Conservation (phyloP, 1,140 invertebrate species). For the Trichonephila clavipes region DNA sequence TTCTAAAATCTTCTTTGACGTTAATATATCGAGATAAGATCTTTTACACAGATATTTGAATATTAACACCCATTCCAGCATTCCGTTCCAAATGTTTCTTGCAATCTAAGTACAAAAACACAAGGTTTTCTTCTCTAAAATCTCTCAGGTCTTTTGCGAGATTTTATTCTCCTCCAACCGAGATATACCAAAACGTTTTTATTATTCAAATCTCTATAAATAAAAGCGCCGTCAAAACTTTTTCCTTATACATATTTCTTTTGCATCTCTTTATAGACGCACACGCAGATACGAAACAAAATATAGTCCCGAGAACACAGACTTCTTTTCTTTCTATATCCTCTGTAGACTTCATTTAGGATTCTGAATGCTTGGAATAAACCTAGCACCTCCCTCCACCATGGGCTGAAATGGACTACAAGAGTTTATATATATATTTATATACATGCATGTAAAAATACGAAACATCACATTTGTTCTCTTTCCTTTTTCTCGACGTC, state of each 20-base stretch:
- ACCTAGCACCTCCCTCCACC: neutral
- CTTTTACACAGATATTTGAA: too few species aligned
- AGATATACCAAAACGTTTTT: neutral
- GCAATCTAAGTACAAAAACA: neutral
- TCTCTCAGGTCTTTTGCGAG: neutral
- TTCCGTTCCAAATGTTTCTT: too few species aligned
- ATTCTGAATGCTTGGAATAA: constrained; percentile 10
- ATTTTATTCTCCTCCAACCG: neutral
- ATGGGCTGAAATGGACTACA: neutral
- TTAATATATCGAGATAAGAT: too few species aligned
- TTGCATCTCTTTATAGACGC: neutral
- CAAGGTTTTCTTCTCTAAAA: neutral
- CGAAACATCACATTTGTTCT: neutral
- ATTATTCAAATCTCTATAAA: neutral
- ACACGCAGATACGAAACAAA: neutral
- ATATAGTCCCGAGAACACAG: neutral
- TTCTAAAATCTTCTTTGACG: too few species aligned
- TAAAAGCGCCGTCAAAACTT: neutral
- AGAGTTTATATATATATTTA: neutral
- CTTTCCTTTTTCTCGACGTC: neutral
- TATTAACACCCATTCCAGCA: too few species aligned
- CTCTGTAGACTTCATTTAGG: neutral
- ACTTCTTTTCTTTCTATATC: neutral
- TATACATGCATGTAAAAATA: neutral
- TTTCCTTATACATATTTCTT: neutral